Conservation (phyloP, 2,888 invertebrate genomes). For the Gymnoscelis rufifasciata region DNA sequence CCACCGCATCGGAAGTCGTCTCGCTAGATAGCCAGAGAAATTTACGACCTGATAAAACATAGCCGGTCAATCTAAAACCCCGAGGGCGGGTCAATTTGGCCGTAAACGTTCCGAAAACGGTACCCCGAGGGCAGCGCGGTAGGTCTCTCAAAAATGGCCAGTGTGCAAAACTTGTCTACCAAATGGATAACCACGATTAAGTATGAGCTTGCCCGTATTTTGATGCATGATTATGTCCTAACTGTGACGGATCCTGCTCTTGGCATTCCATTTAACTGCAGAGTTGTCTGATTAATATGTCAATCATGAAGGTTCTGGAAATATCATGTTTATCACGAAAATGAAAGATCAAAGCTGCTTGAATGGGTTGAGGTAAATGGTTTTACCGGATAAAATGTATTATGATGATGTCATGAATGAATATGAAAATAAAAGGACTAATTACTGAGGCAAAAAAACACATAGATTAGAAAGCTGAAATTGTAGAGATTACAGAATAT, state of each 20-base stretch:
- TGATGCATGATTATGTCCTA: slow-evolving; percentile 61
- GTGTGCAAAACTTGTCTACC: slow-evolving; percentile 63
- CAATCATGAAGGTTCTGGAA: not conserved
- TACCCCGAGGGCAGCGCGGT: slow-evolving; percentile 22
- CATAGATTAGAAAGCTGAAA: no score
- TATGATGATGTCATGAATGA: no score
- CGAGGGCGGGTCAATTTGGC: slow-evolving; percentile 39
- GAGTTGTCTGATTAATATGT: slow-evolving; percentile 2
- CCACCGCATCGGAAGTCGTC: slow-evolving; percentile 55
- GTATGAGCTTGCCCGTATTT: slow-evolving; percentile 64
- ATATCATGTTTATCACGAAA: not conserved
- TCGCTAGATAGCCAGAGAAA: slow-evolving; percentile 64
- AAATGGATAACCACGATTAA: slow-evolving; percentile 73
- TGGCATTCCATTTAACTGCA: slow-evolving; percentile 15
- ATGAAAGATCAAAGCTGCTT: not conserved
- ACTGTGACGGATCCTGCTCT: slow-evolving; percentile 33
- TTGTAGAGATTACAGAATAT: no score
- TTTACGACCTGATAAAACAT: slow-evolving; percentile 72
- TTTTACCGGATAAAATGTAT: no score
- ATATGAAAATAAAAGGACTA: not conserved
- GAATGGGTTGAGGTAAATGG: no score
- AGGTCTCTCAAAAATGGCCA: slow-evolving; percentile 48
- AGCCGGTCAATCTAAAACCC: slow-evolving; percentile 51
- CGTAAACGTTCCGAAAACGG: slow-evolving; percentile 21
- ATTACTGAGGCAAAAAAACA: no score